Evolutionary conservation across 2,113 vertebrate species (phyloP).

Genomic region (Sapajus apella): DNA sequence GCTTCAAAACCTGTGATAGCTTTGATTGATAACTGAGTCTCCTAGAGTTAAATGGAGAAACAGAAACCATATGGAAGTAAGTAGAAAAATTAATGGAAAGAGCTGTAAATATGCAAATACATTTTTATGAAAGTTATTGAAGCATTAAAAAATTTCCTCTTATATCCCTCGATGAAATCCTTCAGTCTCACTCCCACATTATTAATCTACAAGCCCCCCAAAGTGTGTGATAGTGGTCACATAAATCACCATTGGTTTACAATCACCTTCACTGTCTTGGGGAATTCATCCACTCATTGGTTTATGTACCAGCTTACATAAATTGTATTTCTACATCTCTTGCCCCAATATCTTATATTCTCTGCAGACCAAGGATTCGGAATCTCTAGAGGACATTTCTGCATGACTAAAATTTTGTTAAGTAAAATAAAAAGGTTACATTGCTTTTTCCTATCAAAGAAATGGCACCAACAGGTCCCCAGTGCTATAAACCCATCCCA

Average conservation of each 20-base stretch:
- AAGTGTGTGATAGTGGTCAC: not conserved
- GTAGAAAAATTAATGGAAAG: not conserved
- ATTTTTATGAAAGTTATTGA: not conserved
- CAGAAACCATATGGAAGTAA: not conserved
- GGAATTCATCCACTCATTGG: not conserved
- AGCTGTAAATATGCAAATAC: not conserved
- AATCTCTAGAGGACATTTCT: not conserved
- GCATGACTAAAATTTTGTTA: not conserved
- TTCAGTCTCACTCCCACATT: not conserved
- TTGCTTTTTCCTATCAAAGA: not conserved
- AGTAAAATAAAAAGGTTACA: not conserved
- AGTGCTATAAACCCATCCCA: not conserved
- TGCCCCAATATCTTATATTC: not conserved
- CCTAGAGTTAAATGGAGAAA: not conserved
- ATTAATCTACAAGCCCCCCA: not conserved
- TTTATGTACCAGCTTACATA: not conserved
- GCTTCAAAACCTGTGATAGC: not conserved
- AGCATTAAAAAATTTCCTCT: not conserved
- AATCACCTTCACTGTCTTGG: not conserved
- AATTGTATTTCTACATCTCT: conserved; percentile 14
- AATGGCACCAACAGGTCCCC: not conserved
- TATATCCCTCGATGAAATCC: not conserved
- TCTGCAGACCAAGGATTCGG: not conserved
- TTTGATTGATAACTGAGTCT: conserved; percentile 29
- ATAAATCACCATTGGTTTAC: not conserved